A percentile compares a stretch with the other conserved stretches of the same genome.
Conservation (phyloP, 2,888 invertebrate genomes). For the Orthosia gracilis region DNA sequence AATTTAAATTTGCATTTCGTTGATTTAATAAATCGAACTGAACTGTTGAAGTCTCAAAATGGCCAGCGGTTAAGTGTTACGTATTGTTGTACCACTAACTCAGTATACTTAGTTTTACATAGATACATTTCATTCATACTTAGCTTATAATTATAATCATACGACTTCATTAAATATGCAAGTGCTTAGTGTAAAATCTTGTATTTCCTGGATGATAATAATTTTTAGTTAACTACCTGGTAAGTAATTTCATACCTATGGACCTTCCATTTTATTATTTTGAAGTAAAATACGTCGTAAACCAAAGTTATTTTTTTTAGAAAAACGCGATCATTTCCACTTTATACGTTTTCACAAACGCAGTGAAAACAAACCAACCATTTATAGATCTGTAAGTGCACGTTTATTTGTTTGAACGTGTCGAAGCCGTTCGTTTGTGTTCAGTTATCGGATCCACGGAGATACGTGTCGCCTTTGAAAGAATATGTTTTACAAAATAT, state of each 20-base stretch:
- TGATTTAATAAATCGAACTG: not conserved
- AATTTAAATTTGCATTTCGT: not conserved
- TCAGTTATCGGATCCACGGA: slow-evolving; percentile 39
- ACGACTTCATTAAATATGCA: slow-evolving; percentile 2
- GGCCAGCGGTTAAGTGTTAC: not conserved
- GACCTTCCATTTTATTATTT: not conserved
- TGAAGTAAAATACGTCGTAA: not conserved
- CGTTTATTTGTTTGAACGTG: slow-evolving; percentile 49
- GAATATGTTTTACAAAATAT: slow-evolving; percentile 31
- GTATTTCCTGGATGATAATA: not conserved
- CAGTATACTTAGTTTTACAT: not conserved
- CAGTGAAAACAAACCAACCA: slow-evolving; percentile 25
- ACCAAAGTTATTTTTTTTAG: not conserved
- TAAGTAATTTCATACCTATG: not conserved
- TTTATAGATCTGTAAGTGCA: slow-evolving; percentile 36
- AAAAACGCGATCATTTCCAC: not conserved
- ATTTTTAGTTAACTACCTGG: not conserved
- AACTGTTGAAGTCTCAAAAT: not conserved
- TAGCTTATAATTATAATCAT: not conserved
- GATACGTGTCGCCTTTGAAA: slow-evolving; percentile 39
- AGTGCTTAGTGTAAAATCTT: slow-evolving; percentile 14
- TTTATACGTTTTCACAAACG: slow-evolving; percentile 14
- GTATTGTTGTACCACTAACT: not conserved
- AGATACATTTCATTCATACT: not conserved
- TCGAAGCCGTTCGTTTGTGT: slow-evolving; percentile 44